Evolutionary conservation across 2,888 invertebrate genomes (phyloP), one percentile per base, ranked within the genome.

Genomic region (Chrysolina haemoptera): DNA sequence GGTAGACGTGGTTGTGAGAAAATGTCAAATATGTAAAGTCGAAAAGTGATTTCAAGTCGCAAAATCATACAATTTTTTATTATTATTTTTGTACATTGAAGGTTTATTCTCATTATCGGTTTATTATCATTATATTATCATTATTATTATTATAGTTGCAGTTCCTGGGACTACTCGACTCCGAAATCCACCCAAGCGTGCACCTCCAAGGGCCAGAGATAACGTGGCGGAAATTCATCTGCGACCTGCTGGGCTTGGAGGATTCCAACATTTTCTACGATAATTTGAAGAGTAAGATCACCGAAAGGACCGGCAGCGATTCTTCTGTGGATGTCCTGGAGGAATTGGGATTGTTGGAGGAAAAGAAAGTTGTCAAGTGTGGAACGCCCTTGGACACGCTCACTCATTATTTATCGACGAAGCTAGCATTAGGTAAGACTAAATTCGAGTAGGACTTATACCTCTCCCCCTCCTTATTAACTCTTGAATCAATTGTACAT

Each of bases 151-250:
- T n/a, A n/a, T n/a, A n/a, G 0, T 90, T 99, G 85, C 95, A 98
- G 85, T 90, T 94, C 67, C 41, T 82, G 35, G 98, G 98, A 0
- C 90, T 99, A 0, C 92, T 99, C 64, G 96, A 96, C 86, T 92
- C 94, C 0, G 94, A 94, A 82, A 93, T 94, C 1, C 95, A 97
- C 88, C 94, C 98, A 0, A 92, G 93, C 82, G 90, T 99, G n/a
- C 99, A 99, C 87, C 95, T 95, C 0, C 95, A 94, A 85, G 99
- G 99, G 59, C 99, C 99, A 0, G 96, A 96, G 77, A 93, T 98
- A 41, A 98, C 98, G 11, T 99, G 99, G 99, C 95, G 96, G 88
- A 86, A 84, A 46, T 91, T 98, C 70, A 92, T 98, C 55, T 96
- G 96, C 84, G 94, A 94, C 82, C 89, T 97, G 62, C 89, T 98